These are phyloP conservation scores for Solenopsis fugax DNA, from an alignment of 1,140 invertebrate species.

Conservation along the genomic window DNA sequence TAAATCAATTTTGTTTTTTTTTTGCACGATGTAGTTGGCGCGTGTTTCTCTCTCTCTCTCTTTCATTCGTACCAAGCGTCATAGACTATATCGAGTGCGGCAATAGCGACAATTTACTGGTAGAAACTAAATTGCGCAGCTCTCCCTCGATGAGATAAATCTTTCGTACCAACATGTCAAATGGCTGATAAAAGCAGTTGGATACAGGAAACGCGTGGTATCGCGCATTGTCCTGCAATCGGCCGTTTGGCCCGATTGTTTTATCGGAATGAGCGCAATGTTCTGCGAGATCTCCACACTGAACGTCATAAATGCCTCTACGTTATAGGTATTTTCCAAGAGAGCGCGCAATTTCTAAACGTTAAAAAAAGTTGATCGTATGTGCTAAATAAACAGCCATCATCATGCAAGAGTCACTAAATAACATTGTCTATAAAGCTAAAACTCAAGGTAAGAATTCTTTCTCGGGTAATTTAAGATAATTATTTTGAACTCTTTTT, in stretches of 20 bases:
- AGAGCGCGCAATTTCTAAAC: background rate
- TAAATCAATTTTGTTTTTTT: constrained; percentile 69
- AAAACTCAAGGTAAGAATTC: background rate
- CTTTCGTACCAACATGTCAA: constrained; percentile 67
- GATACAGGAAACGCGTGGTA: constrained; percentile 48
- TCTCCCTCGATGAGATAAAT: constrained; percentile 68
- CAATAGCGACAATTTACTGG: constrained; percentile 72
- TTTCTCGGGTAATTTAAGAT: background rate
- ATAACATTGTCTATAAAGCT: background rate
- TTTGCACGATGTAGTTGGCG: background rate
- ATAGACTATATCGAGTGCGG: constrained; percentile 69
- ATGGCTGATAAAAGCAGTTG: constrained; percentile 74
- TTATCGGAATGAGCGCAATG: constrained; percentile 64
- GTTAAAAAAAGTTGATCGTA: background rate
- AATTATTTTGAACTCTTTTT: background rate
- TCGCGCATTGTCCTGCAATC: constrained; percentile 70
- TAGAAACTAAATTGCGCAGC: constrained; percentile 71
- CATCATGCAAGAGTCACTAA: background rate
- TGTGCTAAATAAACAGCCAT: background rate
- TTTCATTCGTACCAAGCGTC: constrained; percentile 52
- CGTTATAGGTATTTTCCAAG: constrained; percentile 2
- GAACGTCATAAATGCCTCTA: constrained; percentile 16
- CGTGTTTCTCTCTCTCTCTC: background rate
- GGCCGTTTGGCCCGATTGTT: constrained; percentile 73
- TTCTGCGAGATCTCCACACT: constrained; percentile 24